Base-by-base conservation (phyloP, 2,888 invertebrate genomes). In the Eulithis prunata region DNA sequence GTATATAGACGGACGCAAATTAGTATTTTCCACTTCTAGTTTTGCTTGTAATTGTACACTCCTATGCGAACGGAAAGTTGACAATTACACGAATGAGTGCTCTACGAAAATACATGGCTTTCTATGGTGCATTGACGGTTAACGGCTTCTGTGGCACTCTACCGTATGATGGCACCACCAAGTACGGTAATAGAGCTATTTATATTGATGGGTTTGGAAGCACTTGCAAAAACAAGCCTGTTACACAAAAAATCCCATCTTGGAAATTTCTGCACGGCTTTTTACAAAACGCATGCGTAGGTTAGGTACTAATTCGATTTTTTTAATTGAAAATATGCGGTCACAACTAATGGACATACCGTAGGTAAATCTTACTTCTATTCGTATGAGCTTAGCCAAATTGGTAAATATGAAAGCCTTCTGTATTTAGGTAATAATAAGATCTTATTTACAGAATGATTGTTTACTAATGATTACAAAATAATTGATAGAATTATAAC, bases 51-150 rank as follows among this genome's bases (percentile, higher is more conserved):
- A 59, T 61, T 68, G 62, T 53, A 55, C 57, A 62, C 28, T 62
- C 49, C 59, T 36, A 57, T 12, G 53, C 49, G 51, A 55, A 61
- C 61, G 80, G 88, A 89, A 90, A 90, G 88, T 80, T 75, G 74
- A 72, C 82, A 81, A 86, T 87, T 86, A 86, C 82, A 87, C 86
- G 87, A 83, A 73, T 81, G 85, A 88, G 82, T 84, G 88, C 84
- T 66, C 80, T 75, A 73, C 76, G 75, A 79, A 84, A 84, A 78
- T 75, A 77, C 75, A 78, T 69, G 69, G 73, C 85, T 86, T 86
- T 85, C 84, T 81, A 81, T 75, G 74, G 73, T 72, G 74, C 75
- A 80, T 77, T 72, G 73, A 75, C 71, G 71, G 75, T 14, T 73
- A 70, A 77, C 71, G 74, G 71, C 75, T 72, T 63, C 38, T 38